Evolutionary conservation across 1,140 invertebrate genomes (phyloP), one percentile per base, ranked within the genome.

Genomic region (Diorhabda carinulata): DNA sequence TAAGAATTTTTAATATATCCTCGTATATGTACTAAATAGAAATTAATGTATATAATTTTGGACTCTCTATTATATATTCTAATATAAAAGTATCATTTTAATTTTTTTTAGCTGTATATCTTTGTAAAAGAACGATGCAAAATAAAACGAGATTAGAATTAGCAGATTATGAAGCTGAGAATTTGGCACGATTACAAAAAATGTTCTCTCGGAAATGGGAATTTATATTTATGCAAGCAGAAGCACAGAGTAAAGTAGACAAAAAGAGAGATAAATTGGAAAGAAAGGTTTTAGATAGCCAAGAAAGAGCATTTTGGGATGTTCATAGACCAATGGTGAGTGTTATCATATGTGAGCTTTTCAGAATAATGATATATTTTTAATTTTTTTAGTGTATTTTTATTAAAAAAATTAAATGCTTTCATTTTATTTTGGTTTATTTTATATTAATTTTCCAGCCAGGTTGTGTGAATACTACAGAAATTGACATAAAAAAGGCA

Each of bases 181-280:
- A 98, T 80, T 84, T 99, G 64, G 97, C 98, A 2, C 86, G 96
- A 67, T 84, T 99, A 47, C 98, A 99, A 84, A 99, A 99, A 86
- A 98, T 99, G 94, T 99, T 99, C 82, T 97, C 94, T 9, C 84
- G 97, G 56, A 99, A 99, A 83, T 99, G 98, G 98, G 98, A 99
- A 84, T 99, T 99, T 80, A 99, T 99, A 73, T 99, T 98, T 81
- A 98, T 99, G 96, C 98, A 99, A 85, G 92, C 91, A 0, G 91
- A 92, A 80, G 88, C 88, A 3, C 88, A 90, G 78, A 89, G 85
- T 78, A 97, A 98, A 87, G 97, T 99, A 42, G 98, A 99, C 82
- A 99, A 99, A 82, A 99, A 99, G 79, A 85, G 98, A 61, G 98
- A 99, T 80, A 99, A 99, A 80, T 81, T 98, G 71, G 98, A 99